A percentile compares a stretch with the other conserved stretches of the same genome.
phyloP scores from a whole-genome alignment of 2,888 invertebrate species.

The Hypena proboscidalis region DNA sequence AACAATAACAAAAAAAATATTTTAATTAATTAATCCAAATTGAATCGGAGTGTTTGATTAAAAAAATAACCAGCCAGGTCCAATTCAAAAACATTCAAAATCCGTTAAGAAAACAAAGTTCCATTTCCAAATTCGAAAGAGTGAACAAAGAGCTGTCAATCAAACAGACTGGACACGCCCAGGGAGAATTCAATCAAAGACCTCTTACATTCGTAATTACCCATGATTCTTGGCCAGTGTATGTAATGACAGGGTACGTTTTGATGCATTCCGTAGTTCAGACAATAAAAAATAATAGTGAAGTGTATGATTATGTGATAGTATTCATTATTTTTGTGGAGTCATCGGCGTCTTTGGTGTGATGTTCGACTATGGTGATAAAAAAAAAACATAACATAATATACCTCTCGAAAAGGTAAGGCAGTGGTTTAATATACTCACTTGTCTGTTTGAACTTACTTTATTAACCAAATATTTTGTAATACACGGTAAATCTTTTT shows the following conservation, averaged over 20 bases:
- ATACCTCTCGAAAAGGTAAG: slow-evolving; percentile 13
- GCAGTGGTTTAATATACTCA: too few relatives aligned
- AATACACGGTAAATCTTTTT: too few relatives aligned
- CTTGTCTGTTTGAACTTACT: too few relatives aligned
- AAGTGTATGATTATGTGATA: slow-evolving; percentile 42
- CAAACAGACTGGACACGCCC: slow-evolving; percentile 68
- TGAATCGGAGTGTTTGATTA: not conserved
- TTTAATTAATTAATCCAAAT: not conserved
- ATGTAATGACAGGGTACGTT: slow-evolving; percentile 71
- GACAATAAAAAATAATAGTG: slow-evolving; percentile 45
- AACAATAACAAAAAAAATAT: not conserved
- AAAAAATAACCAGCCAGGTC: slow-evolving; percentile 7
- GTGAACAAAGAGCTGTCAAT: slow-evolving; percentile 65
- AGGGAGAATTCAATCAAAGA: slow-evolving; percentile 52
- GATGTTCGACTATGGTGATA: not conserved
- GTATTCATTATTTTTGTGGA: slow-evolving; percentile 45
- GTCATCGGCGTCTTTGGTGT: slow-evolving; percentile 24
- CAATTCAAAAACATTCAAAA: slow-evolving; percentile 33
- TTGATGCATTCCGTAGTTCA: slow-evolving; percentile 57
- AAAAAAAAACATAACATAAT: slow-evolving; percentile 9
- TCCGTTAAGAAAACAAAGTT: slow-evolving; percentile 57
- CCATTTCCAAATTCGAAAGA: slow-evolving; percentile 54
- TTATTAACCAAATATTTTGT: too few relatives aligned
- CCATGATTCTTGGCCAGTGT: slow-evolving; percentile 61
- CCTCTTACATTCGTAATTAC: slow-evolving; percentile 61